A percentile compares a stretch with the other conserved stretches of the same genome.
phyloP scores from a whole-genome alignment of 2,113 vertebrate species.

The Mohoua ochrocephala region DNA sequence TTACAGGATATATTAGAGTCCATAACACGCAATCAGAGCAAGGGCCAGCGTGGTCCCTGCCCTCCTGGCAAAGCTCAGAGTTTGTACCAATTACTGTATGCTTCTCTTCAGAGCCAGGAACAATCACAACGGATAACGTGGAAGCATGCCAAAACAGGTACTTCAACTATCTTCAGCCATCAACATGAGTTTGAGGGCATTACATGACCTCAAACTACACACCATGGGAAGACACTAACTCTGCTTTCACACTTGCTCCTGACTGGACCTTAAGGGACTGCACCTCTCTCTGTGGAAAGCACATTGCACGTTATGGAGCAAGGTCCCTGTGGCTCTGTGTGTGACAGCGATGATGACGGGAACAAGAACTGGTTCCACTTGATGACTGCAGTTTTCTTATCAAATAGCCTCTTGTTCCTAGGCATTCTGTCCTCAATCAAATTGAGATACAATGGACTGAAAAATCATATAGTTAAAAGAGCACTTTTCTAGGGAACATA shows the following conservation, averaged over 20 bases:
- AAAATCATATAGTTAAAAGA: background rate
- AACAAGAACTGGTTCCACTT: background rate
- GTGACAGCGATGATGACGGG: background rate
- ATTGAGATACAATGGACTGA: background rate
- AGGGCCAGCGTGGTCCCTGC: accelerated
- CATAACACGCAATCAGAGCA: background rate
- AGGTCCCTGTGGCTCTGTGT: background rate
- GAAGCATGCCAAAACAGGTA: background rate
- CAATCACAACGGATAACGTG: accelerated
- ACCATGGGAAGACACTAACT: background rate
- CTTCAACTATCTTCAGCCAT: background rate
- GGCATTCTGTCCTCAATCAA: background rate
- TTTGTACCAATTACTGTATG: background rate
- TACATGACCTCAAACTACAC: background rate
- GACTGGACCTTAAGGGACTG: background rate
- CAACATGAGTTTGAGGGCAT: too few relatives aligned
- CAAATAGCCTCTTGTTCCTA: background rate
- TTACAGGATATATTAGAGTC: background rate
- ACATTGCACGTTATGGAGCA: accelerated
- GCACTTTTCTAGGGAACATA: background rate
- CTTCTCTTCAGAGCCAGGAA: background rate
- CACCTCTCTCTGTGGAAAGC: background rate
- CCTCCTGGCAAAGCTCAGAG: background rate
- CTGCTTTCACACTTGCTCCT: background rate
- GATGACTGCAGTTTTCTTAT: background rate